Evolutionary conservation across 1,140 invertebrate species (phyloP), one percentile per base, ranked within the genome.

Genomic region (Wiebesia pumilae): DNA sequence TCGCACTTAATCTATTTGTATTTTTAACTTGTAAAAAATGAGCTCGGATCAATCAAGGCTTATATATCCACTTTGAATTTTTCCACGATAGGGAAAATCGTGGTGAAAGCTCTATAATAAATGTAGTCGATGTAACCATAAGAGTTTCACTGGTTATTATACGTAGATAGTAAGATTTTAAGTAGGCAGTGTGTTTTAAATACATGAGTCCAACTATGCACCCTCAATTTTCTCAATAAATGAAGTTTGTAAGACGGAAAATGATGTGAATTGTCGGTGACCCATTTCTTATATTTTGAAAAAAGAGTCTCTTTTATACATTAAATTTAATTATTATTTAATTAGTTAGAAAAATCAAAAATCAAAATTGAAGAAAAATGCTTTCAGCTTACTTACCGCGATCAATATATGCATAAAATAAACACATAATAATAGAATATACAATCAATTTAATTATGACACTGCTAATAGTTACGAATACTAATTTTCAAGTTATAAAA

Each of bases 11-110:
- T 65, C 35, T 78, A 84, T 65, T 43, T 62, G 33, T 47, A 47
- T 40, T 16, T 71, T 16, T 21, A 51, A 21, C 10, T 9, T 73
- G 73, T 30, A 75, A 51, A 16, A 54, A 81, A 81, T 35, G 47
- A 81, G 84, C 79, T 86, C 79, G 79, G 79, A 82, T 86, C 79
- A 81, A 82, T 86, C 79, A 86, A 86, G 79, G 79, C 84, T 75
- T 86, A 82, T 24, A 43, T n/a, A 27, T 58, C 19, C n/a, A 1
- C 14, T 58, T 75, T 24, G 40, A 3, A 35, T 38, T 54, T 27
- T 58, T 4, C 47, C 47, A 47, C 16, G 77, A 10, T n/a, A 35
- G 24, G 33, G n/a, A 75, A 43, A 75, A 38, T 75, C 27, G 24
- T 27, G 71, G 40, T 19, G 3, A 75, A 19, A 75, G 38, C 27